Evolutionary conservation across 2,113 vertebrate species (phyloP).

Genomic region (Sigmodon hispidus): DNA sequence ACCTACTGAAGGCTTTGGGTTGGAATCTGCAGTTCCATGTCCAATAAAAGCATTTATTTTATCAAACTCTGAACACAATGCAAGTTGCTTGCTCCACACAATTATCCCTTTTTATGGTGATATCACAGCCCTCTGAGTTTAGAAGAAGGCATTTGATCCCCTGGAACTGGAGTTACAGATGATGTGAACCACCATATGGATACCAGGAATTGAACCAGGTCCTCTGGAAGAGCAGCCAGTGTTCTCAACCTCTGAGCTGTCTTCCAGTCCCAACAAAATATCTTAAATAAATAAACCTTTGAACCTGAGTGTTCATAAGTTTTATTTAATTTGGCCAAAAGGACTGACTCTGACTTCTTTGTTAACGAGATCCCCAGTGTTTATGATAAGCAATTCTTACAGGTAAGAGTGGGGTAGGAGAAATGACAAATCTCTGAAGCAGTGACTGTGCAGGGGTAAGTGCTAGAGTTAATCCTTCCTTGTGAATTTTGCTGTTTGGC

Average conservation of each 20-base stretch:
- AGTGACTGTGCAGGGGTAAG: neutral
- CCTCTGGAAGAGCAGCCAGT: neutral
- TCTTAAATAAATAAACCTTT: neutral
- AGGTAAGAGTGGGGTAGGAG: neutral
- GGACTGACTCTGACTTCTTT: neutral
- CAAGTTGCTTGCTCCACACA: neutral
- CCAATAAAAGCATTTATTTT: constrained; percentile 31
- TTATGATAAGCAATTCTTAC: neutral
- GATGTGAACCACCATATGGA: too few species aligned
- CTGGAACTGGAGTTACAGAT: neutral
- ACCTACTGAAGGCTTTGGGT: constrained; percentile 9
- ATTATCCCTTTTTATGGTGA: neutral
- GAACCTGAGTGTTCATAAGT: neutral
- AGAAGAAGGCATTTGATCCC: neutral
- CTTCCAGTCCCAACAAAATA: constrained; percentile 16
- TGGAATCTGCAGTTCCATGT: neutral
- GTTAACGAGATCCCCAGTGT: neutral
- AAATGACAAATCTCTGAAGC: neutral
- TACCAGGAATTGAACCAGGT: neutral
- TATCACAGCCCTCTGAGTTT: neutral
- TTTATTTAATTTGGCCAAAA: neutral
- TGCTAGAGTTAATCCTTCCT: neutral
- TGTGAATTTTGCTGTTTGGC: neutral
- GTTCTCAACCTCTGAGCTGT: neutral
- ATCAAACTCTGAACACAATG: neutral